Percentiles rank a stretch among this genome's conserved stretches.
phyloP scores from a whole-genome alignment of 2,113 vertebrate species.

The Actenoides hombroni region DNA sequence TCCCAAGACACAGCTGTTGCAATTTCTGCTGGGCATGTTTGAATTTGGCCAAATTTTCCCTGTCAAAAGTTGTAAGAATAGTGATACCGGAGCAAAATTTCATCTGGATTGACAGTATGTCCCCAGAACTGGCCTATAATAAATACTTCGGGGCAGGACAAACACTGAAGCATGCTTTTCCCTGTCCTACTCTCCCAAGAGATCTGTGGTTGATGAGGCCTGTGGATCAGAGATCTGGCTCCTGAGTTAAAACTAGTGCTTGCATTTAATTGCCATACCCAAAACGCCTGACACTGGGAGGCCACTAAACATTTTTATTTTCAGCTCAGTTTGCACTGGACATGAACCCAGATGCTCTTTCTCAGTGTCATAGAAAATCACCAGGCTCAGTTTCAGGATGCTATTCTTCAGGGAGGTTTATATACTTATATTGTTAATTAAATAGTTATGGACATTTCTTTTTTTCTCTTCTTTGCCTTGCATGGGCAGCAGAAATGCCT shows the following conservation, averaged over 20 bases:
- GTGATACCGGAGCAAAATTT: not conserved
- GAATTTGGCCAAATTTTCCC: not conserved
- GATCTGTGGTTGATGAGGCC: not conserved
- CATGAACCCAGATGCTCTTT: not conserved
- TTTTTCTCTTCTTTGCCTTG: not conserved
- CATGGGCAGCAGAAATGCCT: not conserved
- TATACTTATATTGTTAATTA: not conserved
- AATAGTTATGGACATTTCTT: not conserved
- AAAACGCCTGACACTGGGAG: not conserved
- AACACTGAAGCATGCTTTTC: not conserved
- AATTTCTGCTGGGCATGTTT: not conserved
- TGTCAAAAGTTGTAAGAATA: not conserved
- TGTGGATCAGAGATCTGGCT: not conserved
- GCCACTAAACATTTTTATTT: not conserved
- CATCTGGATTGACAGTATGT: not conserved
- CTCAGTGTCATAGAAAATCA: not conserved
- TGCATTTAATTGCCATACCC: not conserved
- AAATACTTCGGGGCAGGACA: rapidly evolving
- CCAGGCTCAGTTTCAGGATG: not conserved
- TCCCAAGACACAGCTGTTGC: not conserved
- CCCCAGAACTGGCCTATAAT: not conserved
- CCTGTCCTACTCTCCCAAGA: not conserved
- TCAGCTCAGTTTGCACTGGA: not conserved
- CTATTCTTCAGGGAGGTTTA: not conserved
- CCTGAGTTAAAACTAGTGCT: not conserved